These are phyloP conservation scores for Toxostoma redivivum DNA, from an alignment of 2,113 vertebrate genomes.

Conservation along the genomic window DNA sequence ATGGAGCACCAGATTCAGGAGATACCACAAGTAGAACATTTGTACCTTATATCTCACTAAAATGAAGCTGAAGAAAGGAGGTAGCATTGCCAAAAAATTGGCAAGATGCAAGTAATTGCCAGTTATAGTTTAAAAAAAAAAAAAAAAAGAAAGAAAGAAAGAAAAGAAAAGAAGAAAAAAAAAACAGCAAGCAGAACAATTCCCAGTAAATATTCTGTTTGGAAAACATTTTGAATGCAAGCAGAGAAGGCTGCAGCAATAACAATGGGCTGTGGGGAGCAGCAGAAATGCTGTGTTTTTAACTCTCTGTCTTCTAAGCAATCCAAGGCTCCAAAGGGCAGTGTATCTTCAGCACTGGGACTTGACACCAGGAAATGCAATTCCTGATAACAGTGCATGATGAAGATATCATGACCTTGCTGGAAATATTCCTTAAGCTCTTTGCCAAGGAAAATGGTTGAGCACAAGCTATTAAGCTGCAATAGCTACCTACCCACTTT, in stretches of 20 bases:
- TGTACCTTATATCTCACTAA: background rate
- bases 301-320: background rate
- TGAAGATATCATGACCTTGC: background rate
- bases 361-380: background rate
- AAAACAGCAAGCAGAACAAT: background rate
- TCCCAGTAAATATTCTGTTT: background rate
- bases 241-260: background rate
- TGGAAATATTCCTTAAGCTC: constrained; percentile 13
- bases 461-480: constrained; percentile 25
- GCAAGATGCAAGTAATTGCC: background rate
- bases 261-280: background rate
- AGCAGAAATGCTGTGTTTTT: accelerated
- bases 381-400: background rate
- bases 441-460: constrained; percentile 7
- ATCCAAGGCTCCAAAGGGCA: background rate
- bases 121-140: accelerated
- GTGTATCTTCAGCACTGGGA: accelerated
- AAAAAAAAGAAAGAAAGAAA: accelerated
- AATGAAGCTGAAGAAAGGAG: background rate
- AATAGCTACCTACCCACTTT: constrained; percentile 32
- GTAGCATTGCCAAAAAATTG: background rate
- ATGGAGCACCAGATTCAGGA: background rate
- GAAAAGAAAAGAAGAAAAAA: background rate
- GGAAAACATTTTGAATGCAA: background rate
- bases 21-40: background rate